phyloP scores from a whole-genome alignment of 2,888 invertebrate species.

The Polydesmus complanatus region DNA sequence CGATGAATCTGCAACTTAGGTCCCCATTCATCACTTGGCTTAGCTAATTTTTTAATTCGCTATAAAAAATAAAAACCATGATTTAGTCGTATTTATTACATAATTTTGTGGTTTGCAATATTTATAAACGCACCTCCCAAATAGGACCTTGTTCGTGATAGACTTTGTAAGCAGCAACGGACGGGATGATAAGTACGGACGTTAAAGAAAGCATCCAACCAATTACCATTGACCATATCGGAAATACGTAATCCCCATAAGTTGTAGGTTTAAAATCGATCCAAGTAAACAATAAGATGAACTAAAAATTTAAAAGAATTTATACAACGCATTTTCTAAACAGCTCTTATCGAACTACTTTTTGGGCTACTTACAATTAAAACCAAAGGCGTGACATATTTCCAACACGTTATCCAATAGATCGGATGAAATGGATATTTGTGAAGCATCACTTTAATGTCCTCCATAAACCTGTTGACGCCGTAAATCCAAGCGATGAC shows the following conservation, averaged over 20 bases:
- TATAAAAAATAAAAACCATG: constrained; percentile 18
- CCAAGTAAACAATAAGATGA: constrained; percentile 57
- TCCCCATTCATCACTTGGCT: constrained; percentile 30
- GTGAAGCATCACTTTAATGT: constrained; percentile 43
- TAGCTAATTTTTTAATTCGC: constrained; percentile 26
- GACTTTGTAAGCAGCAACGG: constrained; percentile 42
- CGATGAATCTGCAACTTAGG: constrained; percentile 26
- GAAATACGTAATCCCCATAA: constrained; percentile 53
- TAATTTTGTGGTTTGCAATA: background rate
- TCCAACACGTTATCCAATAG: constrained; percentile 63
- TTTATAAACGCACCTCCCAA: constrained; percentile 9
- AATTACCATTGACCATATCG: constrained; percentile 51
- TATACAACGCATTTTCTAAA: constrained; percentile 1
- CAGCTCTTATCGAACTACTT: constrained; percentile 7
- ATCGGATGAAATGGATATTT: constrained; percentile 42
- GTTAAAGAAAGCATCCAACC: constrained; percentile 57
- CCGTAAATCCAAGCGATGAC: constrained; percentile 55
- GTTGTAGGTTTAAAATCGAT: constrained; percentile 46
- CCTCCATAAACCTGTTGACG: constrained; percentile 36
- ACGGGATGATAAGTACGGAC: constrained; percentile 53
- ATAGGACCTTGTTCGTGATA: constrained; percentile 11
- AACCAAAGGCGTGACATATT: constrained; percentile 50
- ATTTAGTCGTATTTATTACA: background rate
- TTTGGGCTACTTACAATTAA: constrained; percentile 47
- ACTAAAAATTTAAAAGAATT: too few relatives aligned